Evolutionary conservation across 1,140 invertebrate species (phyloP), one percentile per base, ranked within the genome.

Genomic region (Conus ventricosus): DNA sequence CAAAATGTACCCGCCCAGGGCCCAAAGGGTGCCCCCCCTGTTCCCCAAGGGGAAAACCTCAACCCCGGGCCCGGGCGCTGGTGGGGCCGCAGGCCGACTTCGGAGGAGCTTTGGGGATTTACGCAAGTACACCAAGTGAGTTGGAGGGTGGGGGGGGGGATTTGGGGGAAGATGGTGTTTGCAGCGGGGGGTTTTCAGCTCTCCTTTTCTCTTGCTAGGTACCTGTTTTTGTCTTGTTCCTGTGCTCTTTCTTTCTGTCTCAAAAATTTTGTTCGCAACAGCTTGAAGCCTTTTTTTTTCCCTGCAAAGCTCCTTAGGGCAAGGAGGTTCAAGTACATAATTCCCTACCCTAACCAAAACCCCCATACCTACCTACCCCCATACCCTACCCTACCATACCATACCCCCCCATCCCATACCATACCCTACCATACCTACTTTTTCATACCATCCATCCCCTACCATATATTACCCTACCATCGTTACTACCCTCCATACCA

Each of bases 81-180:
- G 92, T 95, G 17, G 17, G 85, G 88, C 20, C 83, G 91, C 20
- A 91, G 78, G 90, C 93, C 0, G 92, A 95, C 88, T 93, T 91
- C 89, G 94, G 94, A 94, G 95, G 94, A 93, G 93, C 27, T 95
- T 94, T 93, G 94, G 95, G 87, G 92, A 95, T 83, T 83, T 95
- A 94, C 90, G 92, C 82, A 91, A 88, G 88, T 90, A 94, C 5
- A 95, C 93, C 85, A 91, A 92, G 94, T 94, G 91, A 87, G 90
- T 88, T 23, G 20, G n/a, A n/a, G 54, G 55, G 17, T 6, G 83
- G 15, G 57, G 55, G 0, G 83, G 15, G 55, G 15, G 15, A 4
- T 23, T 23, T 84, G 23, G 27, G 17, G 5, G 55, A n/a, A n/a
- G 55, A 60, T 17, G 55, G 2, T n/a, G 54, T 84, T 7, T 39